phyloP scores from a whole-genome alignment of 2,888 invertebrate species.

The Diplazon laetatorius region DNA sequence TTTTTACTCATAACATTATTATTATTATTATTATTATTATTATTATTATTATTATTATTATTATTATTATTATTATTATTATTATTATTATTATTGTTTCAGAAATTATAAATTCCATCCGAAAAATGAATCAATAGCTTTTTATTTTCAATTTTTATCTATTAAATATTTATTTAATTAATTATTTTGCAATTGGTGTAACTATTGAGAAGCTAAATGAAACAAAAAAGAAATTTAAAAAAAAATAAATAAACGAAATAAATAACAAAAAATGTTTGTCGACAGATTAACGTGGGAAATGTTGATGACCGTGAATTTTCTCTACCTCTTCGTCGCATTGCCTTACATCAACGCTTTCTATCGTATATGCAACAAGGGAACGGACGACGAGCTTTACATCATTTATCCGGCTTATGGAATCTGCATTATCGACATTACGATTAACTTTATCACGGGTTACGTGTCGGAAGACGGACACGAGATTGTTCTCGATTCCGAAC shows the following conservation, averaged over 20 bases:
- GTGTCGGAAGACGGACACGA: constrained; percentile 70
- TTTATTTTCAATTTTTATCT: no score
- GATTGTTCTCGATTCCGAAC: constrained; percentile 71
- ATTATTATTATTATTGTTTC: no score
- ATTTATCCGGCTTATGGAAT: constrained; percentile 69
- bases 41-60: no score
- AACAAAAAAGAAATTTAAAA: no score
- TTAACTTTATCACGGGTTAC: constrained; percentile 79
- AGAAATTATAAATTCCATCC: no score
- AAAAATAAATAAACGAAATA: no score
- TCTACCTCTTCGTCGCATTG: constrained; percentile 72
- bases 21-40: no score
- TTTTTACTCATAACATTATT: no score
- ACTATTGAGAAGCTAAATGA: constrained; percentile 2
- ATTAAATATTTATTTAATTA: constrained; percentile 14
- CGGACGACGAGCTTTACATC: constrained; percentile 49
- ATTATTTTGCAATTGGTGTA: constrained; percentile 1
- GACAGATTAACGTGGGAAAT: constrained; percentile 75
- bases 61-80: no score
- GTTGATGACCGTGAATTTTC: constrained; percentile 73
- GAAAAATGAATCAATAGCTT: no score
- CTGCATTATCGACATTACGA: constrained; percentile 73
- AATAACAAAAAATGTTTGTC: background rate
- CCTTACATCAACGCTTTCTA: constrained; percentile 73
- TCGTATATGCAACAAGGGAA: constrained; percentile 65